Evolutionary conservation across 2,888 invertebrate species (phyloP), one percentile per base, ranked within the genome.

Genomic region (Ormyrus nitidulus): DNA sequence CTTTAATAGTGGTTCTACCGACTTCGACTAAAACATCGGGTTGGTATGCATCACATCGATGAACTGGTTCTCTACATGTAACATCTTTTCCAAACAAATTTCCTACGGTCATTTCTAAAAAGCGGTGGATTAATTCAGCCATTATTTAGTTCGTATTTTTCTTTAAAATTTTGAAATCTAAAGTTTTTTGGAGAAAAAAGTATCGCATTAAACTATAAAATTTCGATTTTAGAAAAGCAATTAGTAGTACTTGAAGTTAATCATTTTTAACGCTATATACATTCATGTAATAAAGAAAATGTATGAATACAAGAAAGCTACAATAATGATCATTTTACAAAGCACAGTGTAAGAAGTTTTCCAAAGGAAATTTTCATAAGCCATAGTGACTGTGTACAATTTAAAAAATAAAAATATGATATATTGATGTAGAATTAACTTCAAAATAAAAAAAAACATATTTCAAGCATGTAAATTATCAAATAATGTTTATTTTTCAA

Each of bases 21-120:
- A 90, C 84, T 85, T 89, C 90, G 54, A 86, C 83, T 65, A 89
- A 83, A 68, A 84, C 84, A 59, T 90, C 89, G 5, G 90, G 90
- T 80, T 90, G 90, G 84, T 89, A 89, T 64, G 84, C 85, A 81
- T 90, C 90, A 53, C 89, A 90, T 75, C 84, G 86, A 83, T 87
- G 83, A 48, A 89, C 84, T 0, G 88, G 88, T 79, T 89, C 89
- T 81, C 85, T 85, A 75, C 88, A 89, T 79, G 90, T 90, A 77
- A 89, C 83, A 53, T 89, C 89, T 79, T 85, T 88, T 10, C 89
- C 89, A 74, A 89, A 88, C 71, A 89, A 13, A 66, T 81, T 85
- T 74, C 89, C 89, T 58, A 89, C 77, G 4, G 89, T 89, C 5
- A 70, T 79, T 8, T 89, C 88, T 69, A 89, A 83, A 76, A 89